These are phyloP conservation scores for Orchesella cincta DNA, from an alignment of 1,140 invertebrate species.

Conservation along the genomic window DNA sequence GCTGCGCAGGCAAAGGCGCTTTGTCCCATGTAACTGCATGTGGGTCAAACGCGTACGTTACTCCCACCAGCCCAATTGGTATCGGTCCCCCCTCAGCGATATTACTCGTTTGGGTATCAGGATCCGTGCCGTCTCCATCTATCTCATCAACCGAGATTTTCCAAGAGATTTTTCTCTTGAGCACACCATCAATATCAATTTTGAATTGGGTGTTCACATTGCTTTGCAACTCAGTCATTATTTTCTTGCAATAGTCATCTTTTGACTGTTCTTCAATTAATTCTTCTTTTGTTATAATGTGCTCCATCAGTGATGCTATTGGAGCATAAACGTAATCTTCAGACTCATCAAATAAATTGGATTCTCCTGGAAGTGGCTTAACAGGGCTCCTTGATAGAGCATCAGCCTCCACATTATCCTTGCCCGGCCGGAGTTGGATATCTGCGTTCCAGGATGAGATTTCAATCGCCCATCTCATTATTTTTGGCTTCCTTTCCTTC, in stretches of 20 bases:
- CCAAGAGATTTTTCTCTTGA: neutral
- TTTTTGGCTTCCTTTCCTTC: constrained; percentile 55
- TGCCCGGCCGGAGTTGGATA: constrained; percentile 53
- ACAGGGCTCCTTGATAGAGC: constrained; percentile 18
- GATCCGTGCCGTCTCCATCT: neutral
- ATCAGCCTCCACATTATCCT: neutral
- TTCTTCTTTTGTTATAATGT: neutral
- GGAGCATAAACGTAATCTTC: neutral
- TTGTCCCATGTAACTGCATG: neutral
- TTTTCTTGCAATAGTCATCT: neutral
- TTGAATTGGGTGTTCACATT: neutral
- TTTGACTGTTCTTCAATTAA: neutral
- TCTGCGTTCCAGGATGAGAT: constrained; percentile 59
- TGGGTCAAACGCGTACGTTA: neutral
- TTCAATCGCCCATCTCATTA: constrained; percentile 59
- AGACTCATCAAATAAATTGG: neutral
- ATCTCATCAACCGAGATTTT: neutral
- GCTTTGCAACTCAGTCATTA: neutral
- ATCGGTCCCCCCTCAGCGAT: neutral
- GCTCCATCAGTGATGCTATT: neutral
- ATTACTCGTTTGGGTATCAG: neutral
- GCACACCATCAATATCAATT: neutral
- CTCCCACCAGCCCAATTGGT: neutral
- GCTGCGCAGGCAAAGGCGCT: neutral
- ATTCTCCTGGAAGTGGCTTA: neutral